Evolutionary conservation across 35 echinoderm and acorn worm genomes (phyloP), one percentile per base, ranked within the genome.

Genomic region (Lytechinus variegatus): DNA sequence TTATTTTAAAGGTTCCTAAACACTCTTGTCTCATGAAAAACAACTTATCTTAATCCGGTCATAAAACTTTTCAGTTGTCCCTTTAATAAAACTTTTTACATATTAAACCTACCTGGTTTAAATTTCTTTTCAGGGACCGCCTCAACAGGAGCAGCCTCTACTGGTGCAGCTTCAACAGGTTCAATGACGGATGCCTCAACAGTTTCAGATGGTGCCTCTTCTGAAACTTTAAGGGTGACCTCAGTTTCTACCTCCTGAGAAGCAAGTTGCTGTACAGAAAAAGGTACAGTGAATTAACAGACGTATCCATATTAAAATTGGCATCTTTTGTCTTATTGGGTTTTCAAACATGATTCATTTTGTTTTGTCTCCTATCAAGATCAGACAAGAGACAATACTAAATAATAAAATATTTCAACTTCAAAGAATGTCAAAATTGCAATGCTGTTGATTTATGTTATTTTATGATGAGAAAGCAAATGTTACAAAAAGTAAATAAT

Each of bases 91-190:
- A 44, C 33, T 44, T 44, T 44, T 44, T 44, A 44, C 33, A 44
- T 27, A 72, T 72, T 72, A 11, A 79, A 53, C 91, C 52, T 57
- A 93, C 92, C 92, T 55, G 92, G 92, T 57, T 93, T 93, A 24
- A 93, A 54, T 54, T 93, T 93, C 55, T 93, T 54, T 27, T 19
- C 54, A 55, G 92, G 52, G 12, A 57, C 92, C 13, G 55, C 92
- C 55, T 93, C 52, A 12, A 57, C 55, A 7, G 92, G 54, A 55
- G 92, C 92, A 54, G 55, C n/a, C 54, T 93, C 92, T 55, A 57
- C 55, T 5, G 87, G 87, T 33, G 86, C 72, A 57, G 52, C 53
- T 16, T 54, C 95, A 27, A 87, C 86, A 10, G 71, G 66, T 54
- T 56, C 8, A 56, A 56, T 56, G 55, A 56, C 55, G 0, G 87